A percentile compares a stretch with the other conserved stretches of the same genome.
phyloP scores from a whole-genome alignment of 2,797 vertebrate species.

The Falco peregrinus region DNA sequence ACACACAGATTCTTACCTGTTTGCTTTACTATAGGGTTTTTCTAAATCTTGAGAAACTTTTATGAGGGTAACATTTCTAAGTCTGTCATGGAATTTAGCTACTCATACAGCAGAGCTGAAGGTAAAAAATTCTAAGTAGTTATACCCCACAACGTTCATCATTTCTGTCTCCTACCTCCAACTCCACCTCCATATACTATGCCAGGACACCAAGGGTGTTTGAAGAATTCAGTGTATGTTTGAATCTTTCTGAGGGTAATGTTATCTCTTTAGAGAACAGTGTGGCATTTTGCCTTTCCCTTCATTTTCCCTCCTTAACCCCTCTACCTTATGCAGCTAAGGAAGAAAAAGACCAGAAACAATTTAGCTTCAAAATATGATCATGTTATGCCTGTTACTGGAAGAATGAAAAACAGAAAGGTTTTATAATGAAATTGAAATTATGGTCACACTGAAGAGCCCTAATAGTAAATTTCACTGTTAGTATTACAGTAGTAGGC shows the following conservation, averaged over 20 bases:
- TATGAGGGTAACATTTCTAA: neutral
- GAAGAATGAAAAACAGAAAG: neutral
- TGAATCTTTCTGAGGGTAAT: neutral
- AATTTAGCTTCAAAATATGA: neutral
- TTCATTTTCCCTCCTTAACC: neutral
- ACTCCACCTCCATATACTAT: neutral
- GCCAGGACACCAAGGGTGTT: neutral
- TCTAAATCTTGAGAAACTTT: neutral
- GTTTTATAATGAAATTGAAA: neutral
- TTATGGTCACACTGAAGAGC: neutral
- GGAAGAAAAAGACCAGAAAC: neutral
- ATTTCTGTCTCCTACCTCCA: neutral
- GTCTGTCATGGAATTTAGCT: neutral
- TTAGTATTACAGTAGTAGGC: neutral
- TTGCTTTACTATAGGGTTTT: neutral
- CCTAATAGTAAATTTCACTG: neutral
- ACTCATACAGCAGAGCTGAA: neutral
- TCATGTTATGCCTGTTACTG: neutral
- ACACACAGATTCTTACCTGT: neutral
- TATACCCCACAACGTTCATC: neutral
- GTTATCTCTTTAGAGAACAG: neutral
- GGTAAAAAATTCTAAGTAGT: neutral
- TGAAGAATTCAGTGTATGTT: neutral
- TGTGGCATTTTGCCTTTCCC: neutral
- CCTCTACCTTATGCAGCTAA: neutral